Percentiles rank a stretch among this genome's conserved stretches.
These are phyloP conservation scores for Tetramorium parvispinum DNA, from an alignment of 1,140 invertebrate species.

Conservation along the genomic window DNA sequence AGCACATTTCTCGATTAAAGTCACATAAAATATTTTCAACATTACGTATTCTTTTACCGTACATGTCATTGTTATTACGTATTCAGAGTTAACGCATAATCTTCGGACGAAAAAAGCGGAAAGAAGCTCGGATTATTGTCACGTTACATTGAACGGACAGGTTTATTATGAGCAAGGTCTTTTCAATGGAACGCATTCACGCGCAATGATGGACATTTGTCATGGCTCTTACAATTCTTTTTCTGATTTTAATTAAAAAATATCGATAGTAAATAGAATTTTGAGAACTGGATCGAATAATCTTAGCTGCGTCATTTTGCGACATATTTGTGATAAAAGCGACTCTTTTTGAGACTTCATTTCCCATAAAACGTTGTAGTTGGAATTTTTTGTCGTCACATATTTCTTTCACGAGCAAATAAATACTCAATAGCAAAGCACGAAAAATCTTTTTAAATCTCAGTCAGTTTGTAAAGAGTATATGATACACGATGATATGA, in stretches of 20 bases:
- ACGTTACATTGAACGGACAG: background rate
- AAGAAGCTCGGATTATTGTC: conserved; percentile 14
- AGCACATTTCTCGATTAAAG: background rate
- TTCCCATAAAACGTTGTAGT: background rate
- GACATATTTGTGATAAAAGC: background rate
- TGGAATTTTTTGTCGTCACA: background rate
- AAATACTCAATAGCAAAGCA: background rate
- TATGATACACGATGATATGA: background rate
- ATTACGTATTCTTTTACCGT: background rate
- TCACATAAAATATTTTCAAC: background rate
- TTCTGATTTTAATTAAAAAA: background rate
- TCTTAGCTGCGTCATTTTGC: background rate
- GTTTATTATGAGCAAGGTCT: conserved; percentile 18
- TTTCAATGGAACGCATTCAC: background rate
- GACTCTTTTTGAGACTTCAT: background rate
- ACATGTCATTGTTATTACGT: background rate
- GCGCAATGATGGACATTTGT: background rate
- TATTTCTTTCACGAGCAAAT: background rate
- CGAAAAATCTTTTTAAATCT: background rate
- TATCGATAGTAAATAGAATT: background rate
- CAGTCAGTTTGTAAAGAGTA: background rate
- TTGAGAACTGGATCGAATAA: background rate
- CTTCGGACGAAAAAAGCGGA: background rate
- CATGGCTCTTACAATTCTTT: background rate
- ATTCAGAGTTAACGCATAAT: background rate